Evolutionary conservation across 92 coral and sea anemone species (phyloP).

Genomic region (Parazoanthus swiftii): DNA sequence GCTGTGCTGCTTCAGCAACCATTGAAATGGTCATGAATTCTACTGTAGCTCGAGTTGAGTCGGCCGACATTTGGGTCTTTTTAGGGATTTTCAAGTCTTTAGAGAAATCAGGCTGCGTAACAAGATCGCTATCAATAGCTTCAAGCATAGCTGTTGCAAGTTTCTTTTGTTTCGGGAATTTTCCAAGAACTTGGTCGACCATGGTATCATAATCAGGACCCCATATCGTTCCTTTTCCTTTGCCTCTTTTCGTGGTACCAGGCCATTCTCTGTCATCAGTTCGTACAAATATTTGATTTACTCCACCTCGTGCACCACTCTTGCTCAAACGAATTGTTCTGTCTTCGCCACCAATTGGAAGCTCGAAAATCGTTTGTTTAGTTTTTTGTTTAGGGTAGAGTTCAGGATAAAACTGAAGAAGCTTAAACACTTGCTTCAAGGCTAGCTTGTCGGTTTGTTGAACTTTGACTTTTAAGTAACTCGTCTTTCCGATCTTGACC

Average conservation of each 20-base stretch:
- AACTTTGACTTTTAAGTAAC: not conserved
- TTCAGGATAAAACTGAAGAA: conserved; percentile 36
- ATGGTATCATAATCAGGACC: conserved; percentile 38
- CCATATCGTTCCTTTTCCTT: not conserved
- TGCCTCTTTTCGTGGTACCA: conserved; percentile 11
- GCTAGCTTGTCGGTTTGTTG: conserved; percentile 10
- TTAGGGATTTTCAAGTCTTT: not conserved
- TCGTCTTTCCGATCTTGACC: not conserved
- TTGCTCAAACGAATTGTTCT: conserved; percentile 29
- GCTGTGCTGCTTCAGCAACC: conserved; percentile 66
- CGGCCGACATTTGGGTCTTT: conserved; percentile 3
- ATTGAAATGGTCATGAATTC: conserved; percentile 52
- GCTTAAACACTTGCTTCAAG: conserved; percentile 33
- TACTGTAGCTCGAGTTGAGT: conserved; percentile 47
- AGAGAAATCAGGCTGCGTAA: conserved; percentile 38
- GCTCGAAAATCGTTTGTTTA: conserved; percentile 19
- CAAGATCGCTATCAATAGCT: not conserved
- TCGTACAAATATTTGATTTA: conserved; percentile 31
- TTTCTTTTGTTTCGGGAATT: not conserved
- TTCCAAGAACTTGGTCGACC: conserved; percentile 19
- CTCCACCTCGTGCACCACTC: conserved; percentile 7
- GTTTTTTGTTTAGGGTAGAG: not conserved
- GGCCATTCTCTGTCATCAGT: conserved; percentile 38
- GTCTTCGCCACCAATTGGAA: conserved; percentile 50
- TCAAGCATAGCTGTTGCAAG: conserved; percentile 26